Conservation (phyloP, 2,888 invertebrate species). For the Dolichomitus sp. region DNA sequence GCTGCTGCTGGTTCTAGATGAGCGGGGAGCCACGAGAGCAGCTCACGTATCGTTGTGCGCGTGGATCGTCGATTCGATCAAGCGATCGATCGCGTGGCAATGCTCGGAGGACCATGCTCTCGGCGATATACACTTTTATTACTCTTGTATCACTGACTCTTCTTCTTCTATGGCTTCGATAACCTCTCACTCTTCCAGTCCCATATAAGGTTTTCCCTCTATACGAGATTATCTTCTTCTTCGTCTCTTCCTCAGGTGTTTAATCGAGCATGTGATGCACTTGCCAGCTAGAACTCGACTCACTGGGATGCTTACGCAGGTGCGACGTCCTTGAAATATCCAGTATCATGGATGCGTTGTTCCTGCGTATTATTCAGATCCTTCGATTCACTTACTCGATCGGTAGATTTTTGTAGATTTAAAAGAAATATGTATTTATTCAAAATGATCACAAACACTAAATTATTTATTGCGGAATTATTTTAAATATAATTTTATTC, state of each 20-base stretch:
- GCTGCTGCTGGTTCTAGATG: conserved; percentile 29
- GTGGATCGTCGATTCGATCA: conserved; percentile 54
- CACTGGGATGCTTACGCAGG: background rate
- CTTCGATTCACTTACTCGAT: background rate
- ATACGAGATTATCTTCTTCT: background rate
- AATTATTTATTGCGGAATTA: background rate
- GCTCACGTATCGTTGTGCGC: conserved; percentile 48
- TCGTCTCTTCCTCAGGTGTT: background rate
- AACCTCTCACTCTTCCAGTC: background rate
- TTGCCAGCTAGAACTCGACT: background rate
- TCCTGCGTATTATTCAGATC: background rate
- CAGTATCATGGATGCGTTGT: background rate
- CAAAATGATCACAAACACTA: background rate
- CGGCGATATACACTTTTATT: background rate
- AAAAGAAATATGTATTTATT: background rate
- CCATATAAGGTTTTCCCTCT: background rate
- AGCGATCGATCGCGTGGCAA: conserved; percentile 57
- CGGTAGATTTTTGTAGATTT: background rate
- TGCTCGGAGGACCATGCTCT: conserved; percentile 30
- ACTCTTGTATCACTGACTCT: background rate
- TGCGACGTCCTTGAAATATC: conserved; percentile 19
- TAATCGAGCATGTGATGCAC: background rate
- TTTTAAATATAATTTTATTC: too few relatives aligned
- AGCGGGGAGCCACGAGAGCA: conserved; percentile 32
- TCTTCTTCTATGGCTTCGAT: background rate